These are phyloP conservation scores for Achlya flavicornis DNA, from an alignment of 2,888 invertebrate species.

Conservation along the genomic window DNA sequence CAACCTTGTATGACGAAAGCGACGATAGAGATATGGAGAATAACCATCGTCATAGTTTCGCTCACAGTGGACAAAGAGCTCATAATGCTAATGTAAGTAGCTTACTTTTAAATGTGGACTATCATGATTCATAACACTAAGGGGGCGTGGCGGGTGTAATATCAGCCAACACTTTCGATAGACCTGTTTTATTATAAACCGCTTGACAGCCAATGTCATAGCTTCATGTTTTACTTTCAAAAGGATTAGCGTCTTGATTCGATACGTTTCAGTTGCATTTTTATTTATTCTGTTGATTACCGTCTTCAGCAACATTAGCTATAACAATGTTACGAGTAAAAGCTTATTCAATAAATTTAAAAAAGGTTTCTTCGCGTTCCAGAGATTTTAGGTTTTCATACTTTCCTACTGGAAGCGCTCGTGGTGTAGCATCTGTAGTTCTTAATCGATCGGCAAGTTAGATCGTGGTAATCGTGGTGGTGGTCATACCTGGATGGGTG, in stretches of 20 bases:
- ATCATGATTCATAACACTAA: slow-evolving; percentile 1
- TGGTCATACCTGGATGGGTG: too few species aligned
- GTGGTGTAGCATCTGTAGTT: too few species aligned
- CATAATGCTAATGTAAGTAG: background rate
- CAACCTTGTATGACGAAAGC: too few species aligned
- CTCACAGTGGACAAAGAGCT: background rate
- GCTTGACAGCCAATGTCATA: background rate
- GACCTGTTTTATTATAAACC: background rate
- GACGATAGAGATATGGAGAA: too few species aligned
- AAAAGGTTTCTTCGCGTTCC: too few species aligned
- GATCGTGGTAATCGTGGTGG: too few species aligned
- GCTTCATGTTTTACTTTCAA: slow-evolving; percentile 1
- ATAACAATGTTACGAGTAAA: too few species aligned
- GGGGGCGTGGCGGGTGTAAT: background rate
- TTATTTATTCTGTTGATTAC: background rate
- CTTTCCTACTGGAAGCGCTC: too few species aligned
- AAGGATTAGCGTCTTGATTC: background rate
- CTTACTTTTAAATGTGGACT: background rate
- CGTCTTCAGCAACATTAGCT: too few species aligned
- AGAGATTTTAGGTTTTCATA: too few species aligned
- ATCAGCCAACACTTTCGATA: background rate
- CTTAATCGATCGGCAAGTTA: too few species aligned
- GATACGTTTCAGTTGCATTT: background rate
- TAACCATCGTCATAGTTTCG: background rate
- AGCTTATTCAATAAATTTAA: too few species aligned